phyloP scores from a whole-genome alignment of 2,888 invertebrate genomes.

The Electrophaes corylata region DNA sequence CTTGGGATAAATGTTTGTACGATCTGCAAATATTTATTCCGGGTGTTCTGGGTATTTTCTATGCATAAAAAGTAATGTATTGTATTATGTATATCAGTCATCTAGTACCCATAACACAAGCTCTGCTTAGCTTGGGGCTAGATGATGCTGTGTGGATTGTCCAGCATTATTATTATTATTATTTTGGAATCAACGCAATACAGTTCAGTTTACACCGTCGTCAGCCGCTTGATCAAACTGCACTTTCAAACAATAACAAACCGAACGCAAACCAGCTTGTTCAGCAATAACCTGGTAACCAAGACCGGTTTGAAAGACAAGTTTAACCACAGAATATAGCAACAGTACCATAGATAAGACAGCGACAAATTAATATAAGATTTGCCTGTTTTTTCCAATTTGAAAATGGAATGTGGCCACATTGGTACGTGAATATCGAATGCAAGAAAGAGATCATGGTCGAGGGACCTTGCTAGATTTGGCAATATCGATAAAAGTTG shows the following conservation, averaged over 20 bases:
- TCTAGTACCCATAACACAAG: no score
- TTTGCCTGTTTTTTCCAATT: slow-evolving; percentile 23
- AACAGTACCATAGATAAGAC: slow-evolving; percentile 7
- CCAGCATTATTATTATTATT: no score
- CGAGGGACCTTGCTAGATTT: slow-evolving; percentile 27
- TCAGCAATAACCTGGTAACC: slow-evolving; percentile 40
- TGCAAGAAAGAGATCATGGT: slow-evolving; percentile 34
- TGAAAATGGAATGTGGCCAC: slow-evolving; percentile 15
- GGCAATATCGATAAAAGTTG: slow-evolving; percentile 27
- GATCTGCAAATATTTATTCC: no score
- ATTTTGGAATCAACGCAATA: neutral
- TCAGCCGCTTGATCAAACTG: neutral
- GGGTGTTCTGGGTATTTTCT: no score
- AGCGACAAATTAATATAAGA: slow-evolving; percentile 13
- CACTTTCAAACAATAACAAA: slow-evolving; percentile 41
- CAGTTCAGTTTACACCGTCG: neutral
- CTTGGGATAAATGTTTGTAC: no score
- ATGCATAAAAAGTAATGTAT: no score
- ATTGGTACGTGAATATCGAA: slow-evolving; percentile 29
- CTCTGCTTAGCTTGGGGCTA: no score
- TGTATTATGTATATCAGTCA: no score
- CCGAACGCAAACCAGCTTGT: slow-evolving; percentile 43
- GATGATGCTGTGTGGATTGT: no score
- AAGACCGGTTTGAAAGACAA: slow-evolving; percentile 34
- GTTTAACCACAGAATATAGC: slow-evolving; percentile 21